Evolutionary conservation across 2,888 invertebrate species (phyloP).

Genomic region (Proisotoma minuta): DNA sequence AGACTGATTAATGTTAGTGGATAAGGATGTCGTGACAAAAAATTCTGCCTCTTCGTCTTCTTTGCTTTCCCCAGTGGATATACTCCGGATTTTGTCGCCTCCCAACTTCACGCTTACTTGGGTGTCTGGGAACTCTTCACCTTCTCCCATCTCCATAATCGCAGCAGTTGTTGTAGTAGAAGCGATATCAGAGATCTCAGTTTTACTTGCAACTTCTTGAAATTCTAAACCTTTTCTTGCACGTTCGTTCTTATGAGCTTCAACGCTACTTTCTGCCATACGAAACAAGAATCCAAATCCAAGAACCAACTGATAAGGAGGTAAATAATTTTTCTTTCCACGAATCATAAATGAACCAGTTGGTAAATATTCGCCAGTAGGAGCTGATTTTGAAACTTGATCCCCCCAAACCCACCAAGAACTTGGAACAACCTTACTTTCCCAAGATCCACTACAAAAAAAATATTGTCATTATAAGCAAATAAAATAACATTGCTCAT

Average conservation of each 20-base stretch:
- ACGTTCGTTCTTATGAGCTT: slow-evolving; percentile 52
- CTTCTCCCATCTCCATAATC: slow-evolving; percentile 26
- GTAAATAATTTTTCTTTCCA: slow-evolving; percentile 94
- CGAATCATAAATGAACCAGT: slow-evolving; percentile 97
- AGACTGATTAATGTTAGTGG: slow-evolving; percentile 11
- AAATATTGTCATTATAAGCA: slow-evolving; percentile 15
- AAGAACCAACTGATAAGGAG: slow-evolving; percentile 84
- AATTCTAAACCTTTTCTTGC: slow-evolving; percentile 8
- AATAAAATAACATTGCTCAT: background rate
- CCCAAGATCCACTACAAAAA: slow-evolving; percentile 85
- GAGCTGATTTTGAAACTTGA: slow-evolving; percentile 96
- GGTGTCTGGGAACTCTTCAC: slow-evolving; percentile 47
- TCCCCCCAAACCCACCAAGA: slow-evolving; percentile 96
- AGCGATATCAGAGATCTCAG: background rate
- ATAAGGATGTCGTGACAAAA: slow-evolving; percentile 30
- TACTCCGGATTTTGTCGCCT: slow-evolving; percentile 25
- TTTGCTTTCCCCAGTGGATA: slow-evolving; percentile 53
- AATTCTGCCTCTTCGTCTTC: slow-evolving; percentile 52
- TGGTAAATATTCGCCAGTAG: slow-evolving; percentile 92
- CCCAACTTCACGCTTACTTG: slow-evolving; percentile 43
- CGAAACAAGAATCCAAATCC: slow-evolving; percentile 90
- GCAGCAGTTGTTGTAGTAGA: background rate
- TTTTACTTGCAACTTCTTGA: background rate
- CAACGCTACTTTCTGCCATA: slow-evolving; percentile 83
- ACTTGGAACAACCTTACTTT: slow-evolving; percentile 89